Evolutionary conservation across 2,113 vertebrate genomes (phyloP).

Genomic region (Nycticebus coucang): DNA sequence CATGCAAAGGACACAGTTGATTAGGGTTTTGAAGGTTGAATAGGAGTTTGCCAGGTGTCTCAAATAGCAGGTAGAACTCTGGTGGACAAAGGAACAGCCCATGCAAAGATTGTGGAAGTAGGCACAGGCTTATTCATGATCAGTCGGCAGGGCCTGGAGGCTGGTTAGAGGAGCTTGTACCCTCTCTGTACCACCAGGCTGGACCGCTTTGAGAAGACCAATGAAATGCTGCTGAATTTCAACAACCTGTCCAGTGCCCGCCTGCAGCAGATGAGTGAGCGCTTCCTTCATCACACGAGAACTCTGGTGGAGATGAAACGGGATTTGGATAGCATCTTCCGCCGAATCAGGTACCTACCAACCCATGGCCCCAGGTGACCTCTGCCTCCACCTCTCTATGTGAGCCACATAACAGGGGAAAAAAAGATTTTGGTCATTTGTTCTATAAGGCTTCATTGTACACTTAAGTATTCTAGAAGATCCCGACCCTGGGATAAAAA

Average conservation of each 20-base stretch:
- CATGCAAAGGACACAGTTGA: not conserved
- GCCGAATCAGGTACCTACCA: constrained; percentile 87
- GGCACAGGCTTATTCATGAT: not conserved
- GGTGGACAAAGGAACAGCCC: not conserved
- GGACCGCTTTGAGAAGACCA: constrained; percentile 98
- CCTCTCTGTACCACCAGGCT: constrained; percentile 85
- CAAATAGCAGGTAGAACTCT: not conserved
- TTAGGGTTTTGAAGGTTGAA: constrained; percentile 30
- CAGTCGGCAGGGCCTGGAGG: not conserved
- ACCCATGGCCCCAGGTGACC: too few relatives aligned
- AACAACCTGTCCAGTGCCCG: constrained; percentile 94
- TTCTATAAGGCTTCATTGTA: not conserved
- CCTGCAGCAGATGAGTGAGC: constrained; percentile 97
- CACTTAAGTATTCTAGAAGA: not conserved
- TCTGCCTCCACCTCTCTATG: not conserved
- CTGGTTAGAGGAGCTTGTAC: not conserved
- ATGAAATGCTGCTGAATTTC: constrained; percentile 99
- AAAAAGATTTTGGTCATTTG: not conserved
- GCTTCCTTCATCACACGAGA: constrained; percentile 94
- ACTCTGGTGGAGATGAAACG: constrained; percentile 97
- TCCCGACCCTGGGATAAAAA: not conserved
- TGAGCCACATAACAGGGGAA: not conserved
- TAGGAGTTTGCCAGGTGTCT: not conserved
- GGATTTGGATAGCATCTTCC: constrained; percentile 96
- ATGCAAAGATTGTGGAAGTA: too few relatives aligned